phyloP scores from a whole-genome alignment of 2,888 invertebrate genomes.

The Phytoseiulus persimilis region DNA sequence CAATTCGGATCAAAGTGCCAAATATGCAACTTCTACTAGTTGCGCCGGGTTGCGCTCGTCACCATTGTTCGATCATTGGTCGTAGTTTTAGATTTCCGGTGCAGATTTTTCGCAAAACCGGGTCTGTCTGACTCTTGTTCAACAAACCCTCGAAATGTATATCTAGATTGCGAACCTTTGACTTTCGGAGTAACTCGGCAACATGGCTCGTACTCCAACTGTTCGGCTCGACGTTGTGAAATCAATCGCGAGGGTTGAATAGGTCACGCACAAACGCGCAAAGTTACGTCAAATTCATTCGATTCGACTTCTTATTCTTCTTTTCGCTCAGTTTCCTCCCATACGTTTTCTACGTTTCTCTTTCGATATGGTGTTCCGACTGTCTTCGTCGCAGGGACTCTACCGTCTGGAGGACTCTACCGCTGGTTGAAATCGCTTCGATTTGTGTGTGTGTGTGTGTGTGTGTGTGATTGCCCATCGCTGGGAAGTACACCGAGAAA shows the following conservation, averaged over 20 bases:
- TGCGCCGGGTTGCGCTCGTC: no score
- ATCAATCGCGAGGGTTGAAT: background rate
- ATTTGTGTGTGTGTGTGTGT: no score
- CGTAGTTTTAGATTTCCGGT: no score
- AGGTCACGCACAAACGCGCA: background rate
- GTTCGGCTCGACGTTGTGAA: background rate
- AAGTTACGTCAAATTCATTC: background rate
- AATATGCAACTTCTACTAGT: no score
- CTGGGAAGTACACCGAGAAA: background rate
- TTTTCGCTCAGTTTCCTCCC: background rate
- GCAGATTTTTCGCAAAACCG: no score
- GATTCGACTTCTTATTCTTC: background rate
- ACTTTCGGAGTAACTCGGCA: background rate
- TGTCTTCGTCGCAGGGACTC: background rate
- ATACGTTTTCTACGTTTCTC: background rate
- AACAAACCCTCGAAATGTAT: no score
- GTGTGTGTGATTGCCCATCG: background rate
- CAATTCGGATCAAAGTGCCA: no score
- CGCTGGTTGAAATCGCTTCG: background rate
- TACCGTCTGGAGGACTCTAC: background rate
- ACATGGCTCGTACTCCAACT: background rate
- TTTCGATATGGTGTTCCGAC: background rate
- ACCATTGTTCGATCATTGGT: no score
- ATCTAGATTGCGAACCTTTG: background rate
- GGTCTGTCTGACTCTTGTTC: no score